phyloP scores from a whole-genome alignment of 1,140 invertebrate species.

The Phymastichus coffea region DNA sequence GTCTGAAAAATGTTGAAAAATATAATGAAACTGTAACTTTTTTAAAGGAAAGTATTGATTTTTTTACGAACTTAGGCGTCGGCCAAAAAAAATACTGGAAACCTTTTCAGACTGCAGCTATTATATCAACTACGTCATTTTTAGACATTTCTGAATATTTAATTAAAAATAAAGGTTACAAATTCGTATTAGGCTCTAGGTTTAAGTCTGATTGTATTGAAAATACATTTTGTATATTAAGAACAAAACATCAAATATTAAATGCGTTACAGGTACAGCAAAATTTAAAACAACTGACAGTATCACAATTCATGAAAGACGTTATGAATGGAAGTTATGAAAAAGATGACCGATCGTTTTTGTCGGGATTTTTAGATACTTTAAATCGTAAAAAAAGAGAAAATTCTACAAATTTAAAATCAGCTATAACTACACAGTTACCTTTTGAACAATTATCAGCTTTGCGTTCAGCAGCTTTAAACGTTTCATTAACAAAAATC shows the following conservation, averaged over 20 bases:
- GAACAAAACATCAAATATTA: neutral
- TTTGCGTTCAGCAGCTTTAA: neutral
- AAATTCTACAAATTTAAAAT: neutral
- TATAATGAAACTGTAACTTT: conserved; percentile 14
- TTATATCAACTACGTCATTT: neutral
- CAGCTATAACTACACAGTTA: neutral
- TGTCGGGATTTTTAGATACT: neutral
- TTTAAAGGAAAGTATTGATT: conserved; percentile 7
- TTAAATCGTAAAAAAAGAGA: too few species aligned
- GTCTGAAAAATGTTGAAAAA: neutral
- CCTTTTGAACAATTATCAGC: neutral
- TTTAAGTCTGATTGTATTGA: conserved; percentile 18
- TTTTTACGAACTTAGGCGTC: neutral
- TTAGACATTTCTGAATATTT: neutral
- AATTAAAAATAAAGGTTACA: neutral
- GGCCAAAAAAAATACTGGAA: conserved; percentile 1
- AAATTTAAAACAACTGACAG: conserved; percentile 11
- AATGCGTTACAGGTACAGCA: conserved; percentile 13
- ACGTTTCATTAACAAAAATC: neutral
- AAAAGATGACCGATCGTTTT: conserved; percentile 15
- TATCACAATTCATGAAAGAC: conserved; percentile 9
- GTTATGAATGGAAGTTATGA: conserved; percentile 3
- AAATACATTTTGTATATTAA: conserved; percentile 18
- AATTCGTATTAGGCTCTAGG: conserved; percentile 1
- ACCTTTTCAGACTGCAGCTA: conserved; percentile 12